Evolutionary conservation across 2,888 invertebrate genomes (phyloP).

Genomic region (Osmoderma eremita): DNA sequence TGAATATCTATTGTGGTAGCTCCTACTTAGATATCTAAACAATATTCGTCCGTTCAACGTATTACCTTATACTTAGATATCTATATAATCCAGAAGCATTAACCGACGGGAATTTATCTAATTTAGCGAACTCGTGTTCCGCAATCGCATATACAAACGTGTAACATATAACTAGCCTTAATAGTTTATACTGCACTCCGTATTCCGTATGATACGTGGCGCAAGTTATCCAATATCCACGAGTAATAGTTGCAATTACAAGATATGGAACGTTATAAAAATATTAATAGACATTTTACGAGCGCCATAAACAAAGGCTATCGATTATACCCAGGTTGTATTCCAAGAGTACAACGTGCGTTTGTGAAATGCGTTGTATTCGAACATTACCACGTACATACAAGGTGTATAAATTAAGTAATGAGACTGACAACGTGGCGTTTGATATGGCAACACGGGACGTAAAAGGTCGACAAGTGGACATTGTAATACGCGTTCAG

Average conservation of each 20-base stretch:
- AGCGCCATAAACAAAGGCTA: constrained; percentile 18
- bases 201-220: neutral
- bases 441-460: too few relatives aligned
- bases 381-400: neutral
- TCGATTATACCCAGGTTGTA: constrained; percentile 5
- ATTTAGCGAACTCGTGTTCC: too few relatives aligned
- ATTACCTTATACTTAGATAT: too few relatives aligned
- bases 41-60: too few relatives aligned
- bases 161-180: constrained; percentile 16
- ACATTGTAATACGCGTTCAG: too few relatives aligned
- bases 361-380: neutral
- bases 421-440: too few relatives aligned
- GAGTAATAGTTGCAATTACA: constrained; percentile 43
- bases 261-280: constrained; percentile 43
- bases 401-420: neutral
- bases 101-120: too few relatives aligned
- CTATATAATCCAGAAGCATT: too few relatives aligned
- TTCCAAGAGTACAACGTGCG: neutral
- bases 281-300: constrained; percentile 44
- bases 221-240: constrained; percentile 42
- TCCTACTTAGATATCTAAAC: too few relatives aligned
- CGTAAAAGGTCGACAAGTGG: too few relatives aligned
- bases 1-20: too few relatives aligned
- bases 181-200: constrained; percentile 28
- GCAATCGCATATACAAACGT: neutral